These are phyloP conservation scores for Fragum fragum DNA, from an alignment of 2,888 invertebrate genomes.

Conservation along the genomic window DNA sequence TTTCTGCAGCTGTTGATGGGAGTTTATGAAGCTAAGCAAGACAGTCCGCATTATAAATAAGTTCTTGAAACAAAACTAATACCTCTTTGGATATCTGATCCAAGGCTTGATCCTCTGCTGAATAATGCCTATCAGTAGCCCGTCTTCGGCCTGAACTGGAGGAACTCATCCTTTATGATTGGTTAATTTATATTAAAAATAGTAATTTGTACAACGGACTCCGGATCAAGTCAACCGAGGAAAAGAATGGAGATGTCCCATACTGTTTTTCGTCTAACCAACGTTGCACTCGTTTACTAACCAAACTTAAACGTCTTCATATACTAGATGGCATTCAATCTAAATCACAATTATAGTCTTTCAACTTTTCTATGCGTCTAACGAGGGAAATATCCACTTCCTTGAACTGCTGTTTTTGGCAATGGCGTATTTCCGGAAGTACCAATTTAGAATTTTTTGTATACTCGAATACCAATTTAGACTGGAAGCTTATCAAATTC, in stretches of 20 bases:
- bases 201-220: neutral
- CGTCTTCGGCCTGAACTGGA: slow-evolving; percentile 65
- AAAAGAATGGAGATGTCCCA: neutral
- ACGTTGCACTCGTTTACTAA: neutral
- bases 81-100: slow-evolving; percentile 99
- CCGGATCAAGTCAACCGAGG: neutral
- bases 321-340: neutral
- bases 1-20: too few relatives aligned
- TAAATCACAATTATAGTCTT: neutral
- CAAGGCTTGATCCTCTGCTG: slow-evolving; percentile 98
- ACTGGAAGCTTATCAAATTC: too few relatives aligned
- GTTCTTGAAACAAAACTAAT: too few relatives aligned
- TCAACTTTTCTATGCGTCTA: neutral
- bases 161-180: neutral
- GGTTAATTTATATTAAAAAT: neutral
- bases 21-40: too few relatives aligned
- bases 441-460: too few relatives aligned
- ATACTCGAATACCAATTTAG: too few relatives aligned
- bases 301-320: neutral
- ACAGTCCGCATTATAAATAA: too few relatives aligned
- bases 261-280: neutral
- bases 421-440: slow-evolving; percentile 62
- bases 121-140: slow-evolving; percentile 91
- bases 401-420: slow-evolving; percentile 47
- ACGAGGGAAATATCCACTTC: slow-evolving; percentile 42